Evolutionary conservation across 2,797 vertebrate species (phyloP).

Genomic region (Pelobates cultripes): DNA sequence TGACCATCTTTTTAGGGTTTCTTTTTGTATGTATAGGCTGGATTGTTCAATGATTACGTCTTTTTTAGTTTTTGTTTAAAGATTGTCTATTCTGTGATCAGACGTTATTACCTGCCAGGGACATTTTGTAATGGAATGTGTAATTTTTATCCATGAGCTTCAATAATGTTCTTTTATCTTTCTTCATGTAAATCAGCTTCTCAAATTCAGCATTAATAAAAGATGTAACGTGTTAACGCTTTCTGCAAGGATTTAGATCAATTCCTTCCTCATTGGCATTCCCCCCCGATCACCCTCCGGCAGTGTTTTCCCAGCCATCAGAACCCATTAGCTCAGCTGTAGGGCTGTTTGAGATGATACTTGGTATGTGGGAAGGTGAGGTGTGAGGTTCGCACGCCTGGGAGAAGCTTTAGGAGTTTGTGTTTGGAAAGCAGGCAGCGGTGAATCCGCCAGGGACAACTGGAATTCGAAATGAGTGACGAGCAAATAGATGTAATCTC

Average conservation of each 20-base stretch:
- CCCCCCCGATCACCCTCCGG: not conserved
- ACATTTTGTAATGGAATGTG: not conserved
- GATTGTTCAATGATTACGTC: no score
- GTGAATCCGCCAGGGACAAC: not conserved
- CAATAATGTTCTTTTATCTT: constrained; percentile 37
- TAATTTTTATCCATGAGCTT: constrained; percentile 10
- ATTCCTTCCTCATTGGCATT: constrained; percentile 34
- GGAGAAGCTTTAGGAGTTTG: constrained; percentile 6
- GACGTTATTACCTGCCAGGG: no score
- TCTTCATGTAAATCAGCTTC: not conserved
- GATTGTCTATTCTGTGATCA: no score
- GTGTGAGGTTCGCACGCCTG: not conserved
- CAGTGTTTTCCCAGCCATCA: constrained; percentile 36
- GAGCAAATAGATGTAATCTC: constrained; percentile 43
- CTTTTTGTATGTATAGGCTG: no score
- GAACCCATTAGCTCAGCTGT: constrained; percentile 26
- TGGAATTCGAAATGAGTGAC: constrained; percentile 24
- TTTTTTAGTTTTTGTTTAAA: not conserved
- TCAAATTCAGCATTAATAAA: constrained; percentile 24
- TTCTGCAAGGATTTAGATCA: constrained; percentile 1
- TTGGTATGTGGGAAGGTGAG: not conserved
- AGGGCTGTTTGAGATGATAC: constrained; percentile 20
- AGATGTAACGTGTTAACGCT: constrained; percentile 2
- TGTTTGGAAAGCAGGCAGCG: not conserved
- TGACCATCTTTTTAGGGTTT: no score